Evolutionary conservation across 2,113 vertebrate species (phyloP).

Genomic region (Callospermophilus lateralis): DNA sequence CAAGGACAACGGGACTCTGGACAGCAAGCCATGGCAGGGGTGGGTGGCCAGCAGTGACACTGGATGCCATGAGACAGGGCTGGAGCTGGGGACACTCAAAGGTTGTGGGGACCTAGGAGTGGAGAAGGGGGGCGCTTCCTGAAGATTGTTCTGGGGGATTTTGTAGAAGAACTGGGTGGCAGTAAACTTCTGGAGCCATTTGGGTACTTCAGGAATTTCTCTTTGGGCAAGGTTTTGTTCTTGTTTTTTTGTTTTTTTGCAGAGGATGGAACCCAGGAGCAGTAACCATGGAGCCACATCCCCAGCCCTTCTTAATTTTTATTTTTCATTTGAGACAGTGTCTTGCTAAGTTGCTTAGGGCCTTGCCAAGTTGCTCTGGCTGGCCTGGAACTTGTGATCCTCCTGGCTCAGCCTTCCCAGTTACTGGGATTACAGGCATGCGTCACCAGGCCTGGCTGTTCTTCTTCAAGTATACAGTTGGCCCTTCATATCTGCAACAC

Average conservation of each 20-base stretch:
- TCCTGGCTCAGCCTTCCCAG: too few relatives aligned
- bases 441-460: neutral
- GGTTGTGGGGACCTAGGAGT: neutral
- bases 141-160: slow-evolving; percentile 76
- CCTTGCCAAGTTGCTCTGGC: too few relatives aligned
- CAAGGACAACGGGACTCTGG: slow-evolving; percentile 86
- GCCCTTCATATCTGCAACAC: neutral
- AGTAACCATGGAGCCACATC: too few relatives aligned
- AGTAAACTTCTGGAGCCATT: slow-evolving; percentile 32
- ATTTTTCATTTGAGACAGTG: neutral
- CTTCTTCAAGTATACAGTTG: neutral
- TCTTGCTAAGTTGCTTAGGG: too few relatives aligned
- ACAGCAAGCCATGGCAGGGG: slow-evolving; percentile 88
- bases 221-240: slow-evolving; percentile 50
- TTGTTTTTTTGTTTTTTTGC: too few relatives aligned
- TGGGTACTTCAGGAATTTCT: slow-evolving; percentile 19
- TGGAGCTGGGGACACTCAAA: neutral
- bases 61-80: neutral
- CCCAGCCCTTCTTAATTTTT: too few relatives aligned
- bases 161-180: neutral
- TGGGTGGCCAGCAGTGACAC: slow-evolving; percentile 63
- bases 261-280: too few relatives aligned
- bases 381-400: too few relatives aligned
- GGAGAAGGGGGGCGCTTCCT: neutral
- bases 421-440: too few relatives aligned